Conservation (phyloP, 2,797 vertebrate species). For the Cichlasoma orientale region DNA sequence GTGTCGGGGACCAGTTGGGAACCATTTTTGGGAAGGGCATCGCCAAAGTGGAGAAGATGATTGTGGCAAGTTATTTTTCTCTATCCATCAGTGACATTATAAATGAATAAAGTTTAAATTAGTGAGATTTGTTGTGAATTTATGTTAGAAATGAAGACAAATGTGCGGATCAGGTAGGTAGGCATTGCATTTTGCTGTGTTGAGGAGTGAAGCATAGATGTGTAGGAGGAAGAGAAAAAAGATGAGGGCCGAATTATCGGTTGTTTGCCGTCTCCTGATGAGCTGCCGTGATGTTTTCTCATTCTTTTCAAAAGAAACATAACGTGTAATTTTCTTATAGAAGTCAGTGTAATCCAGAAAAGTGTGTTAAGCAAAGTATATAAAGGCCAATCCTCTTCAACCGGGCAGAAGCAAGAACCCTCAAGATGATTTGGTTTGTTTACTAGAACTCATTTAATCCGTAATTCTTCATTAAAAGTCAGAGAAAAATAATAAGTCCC, state of each 20-base stretch:
- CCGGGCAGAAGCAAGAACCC: not conserved
- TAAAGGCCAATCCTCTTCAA: not conserved
- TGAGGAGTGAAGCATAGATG: not conserved
- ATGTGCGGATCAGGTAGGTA: not conserved
- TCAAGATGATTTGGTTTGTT: not conserved
- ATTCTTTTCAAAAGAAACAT: not conserved
- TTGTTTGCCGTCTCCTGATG: conserved; percentile 1
- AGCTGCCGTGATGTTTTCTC: not conserved
- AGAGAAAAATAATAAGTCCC: not conserved
- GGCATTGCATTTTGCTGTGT: no score
- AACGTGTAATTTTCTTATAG: not conserved
- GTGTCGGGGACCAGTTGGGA: conserved; percentile 96
- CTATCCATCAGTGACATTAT: not conserved
- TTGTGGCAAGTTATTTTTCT: conserved; percentile 85
- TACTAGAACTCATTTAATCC: not conserved
- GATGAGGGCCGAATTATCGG: not conserved
- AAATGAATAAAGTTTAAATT: not conserved
- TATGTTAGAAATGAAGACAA: not conserved
- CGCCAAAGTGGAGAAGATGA: conserved; percentile 95
- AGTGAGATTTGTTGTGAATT: not conserved
- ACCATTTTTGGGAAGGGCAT: conserved; percentile 99
- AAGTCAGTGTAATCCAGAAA: not conserved
- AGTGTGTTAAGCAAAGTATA: no score
- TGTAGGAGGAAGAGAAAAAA: not conserved
- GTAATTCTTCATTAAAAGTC: not conserved